Evolutionary conservation across 1,140 invertebrate species (phyloP), one percentile per base, ranked within the genome.

Genomic region (Cheumatopsyche charites): DNA sequence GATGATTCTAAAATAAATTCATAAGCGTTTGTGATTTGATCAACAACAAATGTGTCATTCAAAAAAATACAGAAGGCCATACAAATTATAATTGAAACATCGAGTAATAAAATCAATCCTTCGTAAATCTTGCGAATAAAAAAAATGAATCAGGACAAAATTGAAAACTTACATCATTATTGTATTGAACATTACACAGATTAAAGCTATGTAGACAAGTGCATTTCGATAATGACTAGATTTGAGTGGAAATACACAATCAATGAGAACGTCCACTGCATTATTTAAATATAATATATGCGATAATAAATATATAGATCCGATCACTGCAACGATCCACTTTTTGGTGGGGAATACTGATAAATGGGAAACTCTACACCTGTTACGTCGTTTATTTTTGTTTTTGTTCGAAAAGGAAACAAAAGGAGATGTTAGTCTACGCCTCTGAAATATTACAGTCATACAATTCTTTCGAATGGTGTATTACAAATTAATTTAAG

Each of bases 271-370:
- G 15, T 65, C 29, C 36, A 19, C 21, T 17, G 12, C 36, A 19
- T 42, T 12, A 41, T 62, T 13, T 17, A 36, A 15, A 62, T 21
- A 65, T 65, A 65, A 65, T 7, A 65, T 52, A 67, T 49, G 11
- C 15, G 26, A 6, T 49, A 49, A 67, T 67, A 67, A 49, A 47
- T 29, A 45, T 17, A 67, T 49, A 11, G 2, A 17, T 55, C 77
- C 78, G 83, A 85, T 84, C 83, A 85, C 82, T 85, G 83, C 83
- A 85, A 84, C 80, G 82, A 85, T 84, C 83, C 83, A 80, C 75
- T 77, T 80, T 21, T 78, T 74, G 74, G 80, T 81, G 67, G 67
- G 52, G 21, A 12, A 19, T 36, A 36, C 29, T 36, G 29, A 36
- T 36, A 36, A 36, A 4, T n/a, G n/a, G 9, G 29, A 4, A 36